Percentiles rank a stretch among this genome's conserved stretches.
Evolutionary conservation across 1,140 invertebrate species (phyloP).

Genomic region (Drosophila watanabei): DNA sequence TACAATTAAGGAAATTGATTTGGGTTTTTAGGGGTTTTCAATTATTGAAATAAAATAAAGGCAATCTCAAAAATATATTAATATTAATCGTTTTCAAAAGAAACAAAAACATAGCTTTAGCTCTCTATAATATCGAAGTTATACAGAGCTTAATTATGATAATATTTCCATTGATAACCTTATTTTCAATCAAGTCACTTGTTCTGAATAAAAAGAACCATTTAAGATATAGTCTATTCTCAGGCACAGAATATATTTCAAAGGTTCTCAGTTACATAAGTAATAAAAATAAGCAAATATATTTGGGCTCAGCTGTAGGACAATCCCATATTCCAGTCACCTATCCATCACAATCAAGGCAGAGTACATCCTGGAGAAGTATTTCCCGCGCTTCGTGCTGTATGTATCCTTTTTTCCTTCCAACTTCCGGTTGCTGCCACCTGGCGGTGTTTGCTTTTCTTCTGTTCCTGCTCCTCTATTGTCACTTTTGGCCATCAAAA

Average conservation of each 20-base stretch:
- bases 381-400: not conserved
- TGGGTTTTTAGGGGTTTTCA: not conserved
- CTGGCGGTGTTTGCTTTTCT: constrained; percentile 25
- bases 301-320: not conserved
- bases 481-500: not conserved
- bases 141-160: too few species aligned
- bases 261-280: not conserved
- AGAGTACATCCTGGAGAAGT: constrained; percentile 18
- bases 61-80: too few species aligned
- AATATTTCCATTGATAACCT: not conserved
- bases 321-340: constrained; percentile 22
- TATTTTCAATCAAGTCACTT: not conserved
- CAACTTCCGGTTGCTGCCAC: constrained; percentile 6
- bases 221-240: not conserved
- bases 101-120: too few species aligned
- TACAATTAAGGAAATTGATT: constrained; percentile 24
- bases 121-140: too few species aligned
- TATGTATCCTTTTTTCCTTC: not conserved
- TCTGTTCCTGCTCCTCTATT: not conserved
- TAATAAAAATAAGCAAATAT: constrained; percentile 12
- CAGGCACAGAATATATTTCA: not conserved
- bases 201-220: not conserved
- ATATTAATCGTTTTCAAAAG: too few species aligned
- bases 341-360: constrained; percentile 21
- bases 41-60: too few species aligned